Evolutionary conservation across 2,113 vertebrate genomes (phyloP).

Genomic region (Pelvicachromis taeniatus): DNA sequence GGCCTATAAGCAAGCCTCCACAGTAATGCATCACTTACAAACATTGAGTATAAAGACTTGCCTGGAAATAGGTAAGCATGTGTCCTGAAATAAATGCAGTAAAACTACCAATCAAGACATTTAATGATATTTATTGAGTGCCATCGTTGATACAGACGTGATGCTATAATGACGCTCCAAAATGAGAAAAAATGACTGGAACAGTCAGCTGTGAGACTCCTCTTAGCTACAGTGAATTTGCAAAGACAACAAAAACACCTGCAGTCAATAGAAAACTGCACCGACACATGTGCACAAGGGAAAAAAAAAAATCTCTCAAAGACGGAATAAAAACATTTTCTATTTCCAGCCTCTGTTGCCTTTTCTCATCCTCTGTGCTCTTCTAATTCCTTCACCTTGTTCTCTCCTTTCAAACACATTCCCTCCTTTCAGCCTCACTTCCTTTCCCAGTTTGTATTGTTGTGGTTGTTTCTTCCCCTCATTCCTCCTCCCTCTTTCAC

Average conservation of each 20-base stretch:
- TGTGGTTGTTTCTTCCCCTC: constrained; percentile 50
- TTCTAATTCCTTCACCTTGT: constrained; percentile 46
- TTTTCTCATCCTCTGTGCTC: constrained; percentile 35
- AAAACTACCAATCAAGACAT: background rate
- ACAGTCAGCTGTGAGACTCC: background rate
- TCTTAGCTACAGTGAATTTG: background rate
- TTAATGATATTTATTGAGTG: background rate
- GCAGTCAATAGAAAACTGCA: background rate
- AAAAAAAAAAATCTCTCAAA: constrained; percentile 2
- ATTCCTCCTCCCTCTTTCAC: constrained; percentile 53
- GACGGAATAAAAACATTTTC: constrained; percentile 40
- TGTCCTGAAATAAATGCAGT: background rate
- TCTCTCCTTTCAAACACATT: constrained; percentile 43
- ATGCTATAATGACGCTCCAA: background rate
- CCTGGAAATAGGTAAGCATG: constrained; percentile 18
- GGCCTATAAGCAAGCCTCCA: constrained; percentile 55
- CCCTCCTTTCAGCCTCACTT: constrained; percentile 59
- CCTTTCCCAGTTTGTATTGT: constrained; percentile 59
- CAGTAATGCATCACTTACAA: constrained; percentile 44
- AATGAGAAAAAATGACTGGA: background rate
- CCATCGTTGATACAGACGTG: background rate
- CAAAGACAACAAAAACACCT: background rate
- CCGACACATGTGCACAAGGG: background rate
- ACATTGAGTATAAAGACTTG: constrained; percentile 9
- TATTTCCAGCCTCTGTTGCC: constrained; percentile 41